Evolutionary conservation across 2,797 vertebrate species (phyloP).

Genomic region (Euthynnus affinis): DNA sequence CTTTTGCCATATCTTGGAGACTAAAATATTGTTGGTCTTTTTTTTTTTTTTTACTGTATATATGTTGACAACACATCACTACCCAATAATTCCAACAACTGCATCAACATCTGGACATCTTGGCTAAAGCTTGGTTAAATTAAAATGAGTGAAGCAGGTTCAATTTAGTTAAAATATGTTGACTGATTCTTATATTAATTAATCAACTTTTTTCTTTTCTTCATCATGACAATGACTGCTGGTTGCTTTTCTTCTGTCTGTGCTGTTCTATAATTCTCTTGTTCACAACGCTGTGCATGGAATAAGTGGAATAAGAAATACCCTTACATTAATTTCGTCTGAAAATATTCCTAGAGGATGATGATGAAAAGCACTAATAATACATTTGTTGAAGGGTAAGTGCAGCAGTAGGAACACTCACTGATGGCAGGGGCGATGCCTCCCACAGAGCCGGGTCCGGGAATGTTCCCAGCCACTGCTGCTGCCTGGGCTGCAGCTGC

Average conservation of each 20-base stretch:
- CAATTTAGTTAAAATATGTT: background rate
- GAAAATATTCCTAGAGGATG: background rate
- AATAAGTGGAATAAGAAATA: background rate
- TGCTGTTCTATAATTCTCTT: slow-evolving; percentile 10
- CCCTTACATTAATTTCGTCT: background rate
- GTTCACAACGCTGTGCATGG: background rate
- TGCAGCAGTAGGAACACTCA: slow-evolving; percentile 82
- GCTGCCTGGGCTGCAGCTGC: slow-evolving; percentile 95
- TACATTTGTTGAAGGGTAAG: slow-evolving; percentile 31
- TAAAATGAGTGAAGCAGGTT: background rate
- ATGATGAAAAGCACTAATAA: slow-evolving; percentile 30
- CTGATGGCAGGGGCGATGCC: slow-evolving; percentile 98
- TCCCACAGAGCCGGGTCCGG: slow-evolving; percentile 95
- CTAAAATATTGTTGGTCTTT: background rate
- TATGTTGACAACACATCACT: background rate
- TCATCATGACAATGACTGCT: background rate
- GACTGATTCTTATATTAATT: background rate
- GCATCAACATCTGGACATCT: background rate
- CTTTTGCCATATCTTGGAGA: background rate
- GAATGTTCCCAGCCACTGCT: slow-evolving; percentile 97
- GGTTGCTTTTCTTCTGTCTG: background rate
- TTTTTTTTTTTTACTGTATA: background rate
- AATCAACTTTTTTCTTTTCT: background rate
- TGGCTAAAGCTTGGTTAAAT: background rate
- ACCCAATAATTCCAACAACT: background rate